These are phyloP conservation scores for Rhinoptilus africanus DNA, from an alignment of 2,113 vertebrate genomes.

Conservation along the genomic window DNA sequence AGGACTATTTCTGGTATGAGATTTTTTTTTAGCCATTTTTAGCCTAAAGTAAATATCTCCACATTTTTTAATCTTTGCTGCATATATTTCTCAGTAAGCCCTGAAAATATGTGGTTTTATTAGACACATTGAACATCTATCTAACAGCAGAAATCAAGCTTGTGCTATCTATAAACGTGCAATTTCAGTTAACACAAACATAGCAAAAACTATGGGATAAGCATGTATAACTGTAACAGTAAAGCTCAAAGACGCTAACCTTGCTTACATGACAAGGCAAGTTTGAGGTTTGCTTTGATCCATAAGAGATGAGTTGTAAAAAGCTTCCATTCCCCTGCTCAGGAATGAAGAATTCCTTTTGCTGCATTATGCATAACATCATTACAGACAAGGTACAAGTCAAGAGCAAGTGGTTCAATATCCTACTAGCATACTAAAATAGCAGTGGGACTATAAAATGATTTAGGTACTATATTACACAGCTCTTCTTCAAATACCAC, in stretches of 20 bases:
- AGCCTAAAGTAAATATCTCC: background rate
- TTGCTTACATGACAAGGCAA: slow-evolving; percentile 31
- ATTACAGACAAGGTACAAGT: slow-evolving; percentile 66
- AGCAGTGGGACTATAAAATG: slow-evolving; percentile 54
- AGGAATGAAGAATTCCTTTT: slow-evolving; percentile 69
- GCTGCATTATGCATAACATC: slow-evolving; percentile 77
- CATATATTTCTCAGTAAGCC: background rate
- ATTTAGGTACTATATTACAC: slow-evolving; percentile 59
- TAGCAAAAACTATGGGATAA: background rate
- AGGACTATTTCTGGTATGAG: background rate
- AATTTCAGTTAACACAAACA: background rate
- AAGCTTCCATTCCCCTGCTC: slow-evolving; percentile 44
- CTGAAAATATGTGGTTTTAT: background rate
- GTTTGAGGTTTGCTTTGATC: slow-evolving; percentile 68
- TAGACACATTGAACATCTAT: background rate
- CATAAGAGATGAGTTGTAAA: slow-evolving; percentile 56
- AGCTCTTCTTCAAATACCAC: slow-evolving; percentile 56
- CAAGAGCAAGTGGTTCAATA: slow-evolving; percentile 63
- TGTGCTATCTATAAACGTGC: background rate
- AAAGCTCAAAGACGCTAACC: slow-evolving; percentile 21
- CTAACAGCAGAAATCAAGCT: background rate
- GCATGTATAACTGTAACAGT: slow-evolving; percentile 4
- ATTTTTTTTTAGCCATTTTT: background rate
- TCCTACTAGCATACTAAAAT: slow-evolving; percentile 61
- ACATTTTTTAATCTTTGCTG: background rate